Conservation (phyloP, 2,888 invertebrate species). For the Metallyticus violacea region DNA sequence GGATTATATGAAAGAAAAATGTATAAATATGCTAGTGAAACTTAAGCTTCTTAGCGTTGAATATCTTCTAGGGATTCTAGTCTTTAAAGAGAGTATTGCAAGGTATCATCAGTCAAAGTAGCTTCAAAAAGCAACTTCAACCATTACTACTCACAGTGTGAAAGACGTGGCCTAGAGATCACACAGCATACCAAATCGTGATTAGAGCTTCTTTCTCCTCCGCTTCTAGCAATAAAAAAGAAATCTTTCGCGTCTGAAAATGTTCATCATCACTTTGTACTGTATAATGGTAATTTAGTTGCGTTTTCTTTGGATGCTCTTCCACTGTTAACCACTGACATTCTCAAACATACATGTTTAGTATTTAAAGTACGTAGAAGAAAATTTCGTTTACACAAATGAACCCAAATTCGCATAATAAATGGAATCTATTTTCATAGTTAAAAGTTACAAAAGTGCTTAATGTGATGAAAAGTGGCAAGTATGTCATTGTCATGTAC, state of each 20-base stretch:
- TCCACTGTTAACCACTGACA: too few species aligned
- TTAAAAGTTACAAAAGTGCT: too few species aligned
- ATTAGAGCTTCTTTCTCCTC: too few species aligned
- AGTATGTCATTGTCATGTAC: too few species aligned
- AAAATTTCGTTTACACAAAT: too few species aligned
- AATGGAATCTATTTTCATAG: too few species aligned
- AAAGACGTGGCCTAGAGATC: background rate
- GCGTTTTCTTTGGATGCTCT: background rate
- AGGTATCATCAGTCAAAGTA: background rate
- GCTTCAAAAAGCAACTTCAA: background rate
- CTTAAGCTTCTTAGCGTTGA: background rate
- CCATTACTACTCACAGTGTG: background rate
- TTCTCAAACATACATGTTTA: too few species aligned
- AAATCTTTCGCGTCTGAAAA: background rate
- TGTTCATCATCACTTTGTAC: background rate
- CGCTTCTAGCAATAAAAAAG: too few species aligned
- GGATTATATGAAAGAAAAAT: background rate
- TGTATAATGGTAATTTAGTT: background rate
- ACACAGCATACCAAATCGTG: background rate
- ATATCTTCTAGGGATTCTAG: background rate
- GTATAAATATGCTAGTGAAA: too few species aligned
- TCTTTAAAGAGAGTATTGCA: background rate
- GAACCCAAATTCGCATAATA: too few species aligned
- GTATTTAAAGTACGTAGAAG: too few species aligned
- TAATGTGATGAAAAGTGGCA: too few species aligned